A percentile compares a stretch with the other conserved stretches of the same genome.
Conservation (phyloP, 2,797 vertebrate species). For the Scolopax rusticola region DNA sequence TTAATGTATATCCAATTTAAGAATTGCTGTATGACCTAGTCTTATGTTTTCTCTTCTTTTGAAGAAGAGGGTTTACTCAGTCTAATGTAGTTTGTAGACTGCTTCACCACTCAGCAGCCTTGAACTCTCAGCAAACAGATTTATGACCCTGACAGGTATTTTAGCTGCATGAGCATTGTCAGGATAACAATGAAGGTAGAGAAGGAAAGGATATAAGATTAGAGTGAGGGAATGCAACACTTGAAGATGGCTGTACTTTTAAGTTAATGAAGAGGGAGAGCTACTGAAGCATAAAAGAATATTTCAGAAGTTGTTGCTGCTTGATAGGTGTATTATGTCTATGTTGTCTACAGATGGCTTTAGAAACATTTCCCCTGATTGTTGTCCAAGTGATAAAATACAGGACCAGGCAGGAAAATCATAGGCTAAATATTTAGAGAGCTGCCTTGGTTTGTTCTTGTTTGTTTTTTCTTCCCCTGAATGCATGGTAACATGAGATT, state of each 20-base stretch:
- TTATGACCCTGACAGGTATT: background rate
- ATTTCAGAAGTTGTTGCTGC: background rate
- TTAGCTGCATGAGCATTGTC: background rate
- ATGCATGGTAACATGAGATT: background rate
- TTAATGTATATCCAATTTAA: background rate
- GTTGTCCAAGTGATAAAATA: background rate
- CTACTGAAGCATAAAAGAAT: background rate
- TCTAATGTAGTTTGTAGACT: background rate
- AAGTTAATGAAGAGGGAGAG: background rate
- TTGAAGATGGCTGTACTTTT: background rate
- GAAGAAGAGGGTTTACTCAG: slow-evolving; percentile 10
- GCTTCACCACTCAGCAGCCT: background rate
- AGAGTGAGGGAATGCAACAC: background rate
- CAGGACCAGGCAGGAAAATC: background rate
- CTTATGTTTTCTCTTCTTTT: background rate
- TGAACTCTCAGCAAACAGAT: background rate
- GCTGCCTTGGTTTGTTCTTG: background rate
- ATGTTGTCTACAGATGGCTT: background rate
- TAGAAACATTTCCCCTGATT: background rate
- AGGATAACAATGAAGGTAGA: background rate
- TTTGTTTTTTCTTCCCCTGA: background rate
- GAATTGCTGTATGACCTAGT: background rate
- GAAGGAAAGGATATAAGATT: background rate
- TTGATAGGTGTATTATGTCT: background rate
- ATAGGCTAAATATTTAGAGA: background rate